Conservation (phyloP, 2,113 vertebrate genomes). For the Tringa solitaria region DNA sequence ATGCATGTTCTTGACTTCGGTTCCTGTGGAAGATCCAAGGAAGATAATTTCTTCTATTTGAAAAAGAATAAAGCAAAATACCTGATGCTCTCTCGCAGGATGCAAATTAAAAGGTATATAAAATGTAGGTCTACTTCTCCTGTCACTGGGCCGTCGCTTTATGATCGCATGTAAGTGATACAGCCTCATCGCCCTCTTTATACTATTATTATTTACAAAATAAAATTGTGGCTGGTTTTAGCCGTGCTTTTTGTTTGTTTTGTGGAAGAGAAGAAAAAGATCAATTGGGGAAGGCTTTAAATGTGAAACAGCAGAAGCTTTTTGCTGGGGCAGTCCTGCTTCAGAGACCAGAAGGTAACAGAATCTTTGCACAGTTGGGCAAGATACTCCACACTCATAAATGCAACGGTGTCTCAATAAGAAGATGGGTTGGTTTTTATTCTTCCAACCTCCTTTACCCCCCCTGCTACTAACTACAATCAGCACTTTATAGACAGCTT, state of each 20-base stretch:
- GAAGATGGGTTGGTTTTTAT: neutral
- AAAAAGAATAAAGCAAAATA: neutral
- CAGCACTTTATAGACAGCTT: neutral
- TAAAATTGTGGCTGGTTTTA: neutral
- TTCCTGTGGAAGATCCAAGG: neutral
- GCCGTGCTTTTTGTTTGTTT: neutral
- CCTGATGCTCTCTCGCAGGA: neutral
- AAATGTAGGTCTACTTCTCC: neutral
- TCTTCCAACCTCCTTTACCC: neutral
- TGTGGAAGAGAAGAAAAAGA: neutral
- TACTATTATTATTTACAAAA: neutral
- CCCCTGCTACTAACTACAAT: accelerated
- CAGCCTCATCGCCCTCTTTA: neutral
- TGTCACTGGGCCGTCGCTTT: neutral
- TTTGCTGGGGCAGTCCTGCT: neutral
- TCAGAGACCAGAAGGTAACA: neutral
- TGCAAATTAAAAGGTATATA: neutral
- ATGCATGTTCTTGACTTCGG: accelerated
- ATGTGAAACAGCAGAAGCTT: neutral
- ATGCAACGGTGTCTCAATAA: neutral
- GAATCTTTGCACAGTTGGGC: neutral
- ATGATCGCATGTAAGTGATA: accelerated
- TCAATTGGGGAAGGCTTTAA: neutral
- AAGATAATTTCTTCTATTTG: neutral
- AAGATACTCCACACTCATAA: accelerated